Conservation (phyloP, 2,797 vertebrate genomes). For the Taeniopygia guttata region DNA sequence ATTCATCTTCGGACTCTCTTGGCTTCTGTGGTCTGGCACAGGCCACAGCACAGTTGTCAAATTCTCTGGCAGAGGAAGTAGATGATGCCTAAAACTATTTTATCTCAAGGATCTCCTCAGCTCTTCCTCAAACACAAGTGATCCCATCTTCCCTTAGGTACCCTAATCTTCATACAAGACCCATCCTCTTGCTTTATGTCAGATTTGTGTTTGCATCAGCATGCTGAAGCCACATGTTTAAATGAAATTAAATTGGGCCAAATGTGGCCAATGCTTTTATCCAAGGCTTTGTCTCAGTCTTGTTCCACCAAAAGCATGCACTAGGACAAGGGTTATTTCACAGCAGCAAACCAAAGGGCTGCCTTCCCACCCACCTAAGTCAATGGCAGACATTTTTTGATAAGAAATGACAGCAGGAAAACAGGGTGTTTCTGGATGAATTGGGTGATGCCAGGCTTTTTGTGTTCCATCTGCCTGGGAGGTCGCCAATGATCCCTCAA, state of each 20-base stretch:
- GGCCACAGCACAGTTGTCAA: background rate
- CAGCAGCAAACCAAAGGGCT: background rate
- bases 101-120: background rate
- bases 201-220: background rate
- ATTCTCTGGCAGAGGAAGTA: background rate
- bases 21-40: constrained; percentile 4
- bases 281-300: background rate
- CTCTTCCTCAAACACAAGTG: background rate
- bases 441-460: background rate
- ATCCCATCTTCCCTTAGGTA: background rate
- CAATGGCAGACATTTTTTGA: background rate
- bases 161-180: background rate
- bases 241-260: background rate
- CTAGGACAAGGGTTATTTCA: background rate
- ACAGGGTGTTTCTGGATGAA: background rate
- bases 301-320: background rate
- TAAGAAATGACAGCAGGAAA: background rate
- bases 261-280: background rate
- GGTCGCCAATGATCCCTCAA: background rate
- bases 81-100: background rate
- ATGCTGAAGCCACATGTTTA: background rate
- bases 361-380: background rate
- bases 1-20: background rate
- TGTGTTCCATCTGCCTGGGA: background rate
- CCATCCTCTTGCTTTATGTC: background rate